Base-by-base conservation (phyloP, 2,888 invertebrate species). In the Tetanocera ferruginea region DNA sequence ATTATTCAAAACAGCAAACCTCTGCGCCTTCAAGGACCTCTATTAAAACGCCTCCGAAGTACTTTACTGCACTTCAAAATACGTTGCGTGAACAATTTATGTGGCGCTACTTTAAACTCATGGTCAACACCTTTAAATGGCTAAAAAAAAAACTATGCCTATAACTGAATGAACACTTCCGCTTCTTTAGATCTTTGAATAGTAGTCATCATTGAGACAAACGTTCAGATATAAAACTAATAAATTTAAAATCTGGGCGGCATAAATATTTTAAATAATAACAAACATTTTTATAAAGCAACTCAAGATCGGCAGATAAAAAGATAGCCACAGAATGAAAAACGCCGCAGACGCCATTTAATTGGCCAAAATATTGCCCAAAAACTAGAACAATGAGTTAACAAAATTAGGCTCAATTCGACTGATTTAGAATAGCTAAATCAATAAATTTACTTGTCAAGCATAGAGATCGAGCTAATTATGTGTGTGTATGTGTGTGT, bases 341-440 rank as follows among this genome's bases (percentile, higher is more conserved):
- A 62, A 57, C 76, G 79, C 69, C 69, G 60, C 75, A 79, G 82
- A 81, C 82, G 82, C 81, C 82, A 80, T 77, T 80, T 82, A 82
- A 82, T 80, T 82, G 82, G 74, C 67, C 79, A 75, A 74, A 66
- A 79, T 69, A 64, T 67, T 28, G 8, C 23, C 17, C 37, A 37
- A 66, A 37, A 79, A 77, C 71, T 67, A 49, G 73, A 77, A 79
- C 78, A 79, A 75, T 77, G 77, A 73, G 77, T 77, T 57, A 51
- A 77, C 67, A 72, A 67, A 77, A 77, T 23, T 11, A 19, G 23
- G 31, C 19, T 11, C 31, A 71, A 55, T 74, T 31, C n/a, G 14
- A 51, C 31, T 52, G 28, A 55, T 34, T n/a, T 60, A 9, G 14
- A 51, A 4, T 11, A 8, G 43, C 51, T 28, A 25, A 55, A 67